A percentile compares a stretch with the other conserved stretches of the same genome.
These are phyloP conservation scores for Peromyscus attwateri DNA, from an alignment of 2,797 vertebrate genomes.

Conservation along the genomic window DNA sequence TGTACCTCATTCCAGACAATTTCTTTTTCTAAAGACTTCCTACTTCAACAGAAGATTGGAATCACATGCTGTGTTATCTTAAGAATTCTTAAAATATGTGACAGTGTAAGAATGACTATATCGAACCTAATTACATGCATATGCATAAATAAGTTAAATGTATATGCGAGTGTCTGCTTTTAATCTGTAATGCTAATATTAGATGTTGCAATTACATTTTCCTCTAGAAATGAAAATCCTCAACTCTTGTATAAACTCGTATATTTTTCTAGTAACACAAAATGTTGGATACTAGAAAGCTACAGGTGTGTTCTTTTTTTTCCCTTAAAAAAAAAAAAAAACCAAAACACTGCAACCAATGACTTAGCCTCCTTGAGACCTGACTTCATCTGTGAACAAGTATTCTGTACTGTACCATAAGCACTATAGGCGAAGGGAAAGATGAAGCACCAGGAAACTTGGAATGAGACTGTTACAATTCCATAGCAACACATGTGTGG, in stretches of 20 bases:
- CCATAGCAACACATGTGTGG: neutral
- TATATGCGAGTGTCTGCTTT: neutral
- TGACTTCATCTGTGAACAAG: neutral
- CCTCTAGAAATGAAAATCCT: neutral
- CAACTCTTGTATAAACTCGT: neutral
- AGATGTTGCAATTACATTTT: neutral
- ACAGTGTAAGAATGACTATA: neutral
- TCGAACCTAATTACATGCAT: neutral
- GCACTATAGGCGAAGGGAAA: neutral
- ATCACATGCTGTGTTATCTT: neutral
- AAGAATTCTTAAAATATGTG: neutral
- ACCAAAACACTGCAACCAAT: neutral
- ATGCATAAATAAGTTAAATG: slow-evolving; percentile 5
- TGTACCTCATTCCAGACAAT: neutral
- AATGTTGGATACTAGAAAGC: neutral
- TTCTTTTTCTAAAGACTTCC: neutral
- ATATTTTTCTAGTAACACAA: neutral
- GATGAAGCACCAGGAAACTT: neutral
- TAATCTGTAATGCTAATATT: neutral
- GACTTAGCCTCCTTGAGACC: neutral
- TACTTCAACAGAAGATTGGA: neutral
- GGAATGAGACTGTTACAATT: neutral
- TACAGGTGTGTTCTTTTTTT: neutral
- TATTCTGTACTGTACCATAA: neutral
- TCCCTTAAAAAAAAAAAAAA: neutral